A percentile compares a stretch with the other conserved stretches of the same genome.
Evolutionary conservation across 2,113 vertebrate species (phyloP).

Genomic region (Dipodomys spectabilis): DNA sequence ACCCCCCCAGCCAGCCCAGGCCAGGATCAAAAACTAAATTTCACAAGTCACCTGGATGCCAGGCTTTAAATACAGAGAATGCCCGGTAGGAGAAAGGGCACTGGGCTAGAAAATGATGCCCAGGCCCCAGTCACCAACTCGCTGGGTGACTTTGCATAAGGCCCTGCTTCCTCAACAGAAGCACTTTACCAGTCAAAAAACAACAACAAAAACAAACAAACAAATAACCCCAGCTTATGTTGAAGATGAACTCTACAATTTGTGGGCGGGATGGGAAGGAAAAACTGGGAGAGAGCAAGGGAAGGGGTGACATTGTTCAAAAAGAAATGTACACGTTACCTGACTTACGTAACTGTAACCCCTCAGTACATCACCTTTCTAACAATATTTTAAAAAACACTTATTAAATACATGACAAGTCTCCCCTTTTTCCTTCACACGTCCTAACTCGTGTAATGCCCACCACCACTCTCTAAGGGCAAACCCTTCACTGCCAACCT

Average conservation of each 20-base stretch:
- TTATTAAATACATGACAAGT: not conserved
- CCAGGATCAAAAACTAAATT: conserved; percentile 18
- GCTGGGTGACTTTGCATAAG: not conserved
- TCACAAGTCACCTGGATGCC: conserved; percentile 56
- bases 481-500: not conserved
- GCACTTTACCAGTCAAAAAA: too few species aligned
- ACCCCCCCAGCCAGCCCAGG: not conserved
- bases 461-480: not conserved
- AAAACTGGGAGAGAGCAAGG: too few species aligned
- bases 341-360: too few species aligned
- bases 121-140: not conserved
- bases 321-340: too few species aligned
- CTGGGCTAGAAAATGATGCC: not conserved
- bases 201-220: too few species aligned
- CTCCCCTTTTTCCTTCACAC: not conserved
- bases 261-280: too few species aligned
- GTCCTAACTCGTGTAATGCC: not conserved
- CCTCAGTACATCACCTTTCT: too few species aligned
- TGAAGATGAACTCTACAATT: too few species aligned
- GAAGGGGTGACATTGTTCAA: too few species aligned
- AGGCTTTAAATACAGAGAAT: conserved; percentile 23
- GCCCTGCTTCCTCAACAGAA: not conserved
- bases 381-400: not conserved
- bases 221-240: too few species aligned
- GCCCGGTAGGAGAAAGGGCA: conserved; percentile 11